These are phyloP conservation scores for Ornithorhynchus anatinus DNA, from an alignment of 2,113 vertebrate species.

Conservation along the genomic window DNA sequence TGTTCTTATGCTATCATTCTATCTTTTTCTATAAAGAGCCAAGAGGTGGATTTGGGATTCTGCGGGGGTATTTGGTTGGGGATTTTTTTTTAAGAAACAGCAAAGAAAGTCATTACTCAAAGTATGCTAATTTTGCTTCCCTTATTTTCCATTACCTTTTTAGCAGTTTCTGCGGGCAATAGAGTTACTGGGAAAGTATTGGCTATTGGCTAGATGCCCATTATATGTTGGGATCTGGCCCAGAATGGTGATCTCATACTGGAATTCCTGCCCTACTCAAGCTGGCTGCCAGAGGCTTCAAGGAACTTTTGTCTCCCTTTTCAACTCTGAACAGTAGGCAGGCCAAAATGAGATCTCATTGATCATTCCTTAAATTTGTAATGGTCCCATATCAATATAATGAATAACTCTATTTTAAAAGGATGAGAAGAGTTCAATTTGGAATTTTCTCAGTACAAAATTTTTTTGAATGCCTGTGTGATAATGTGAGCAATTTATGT, in stretches of 20 bases:
- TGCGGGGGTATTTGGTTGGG: too few species aligned
- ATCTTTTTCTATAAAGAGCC: too few species aligned
- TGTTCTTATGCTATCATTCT: too few species aligned
- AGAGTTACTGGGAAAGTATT: neutral
- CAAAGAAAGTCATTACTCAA: too few species aligned
- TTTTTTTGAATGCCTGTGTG: too few species aligned
- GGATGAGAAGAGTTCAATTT: neutral
- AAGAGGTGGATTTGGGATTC: too few species aligned
- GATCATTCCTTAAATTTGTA: neutral
- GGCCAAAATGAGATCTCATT: neutral
- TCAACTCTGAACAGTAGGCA: neutral
- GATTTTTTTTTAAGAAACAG: too few species aligned
- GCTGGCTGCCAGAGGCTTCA: neutral
- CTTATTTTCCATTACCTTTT: neutral
- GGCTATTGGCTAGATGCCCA: neutral
- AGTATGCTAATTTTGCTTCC: neutral
- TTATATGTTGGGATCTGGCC: neutral
- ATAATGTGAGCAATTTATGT: too few species aligned
- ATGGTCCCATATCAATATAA: too few species aligned
- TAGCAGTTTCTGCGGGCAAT: constrained; percentile 11
- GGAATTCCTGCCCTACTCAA: neutral
- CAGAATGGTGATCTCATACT: neutral
- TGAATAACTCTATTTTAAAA: neutral
- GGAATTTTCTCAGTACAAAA: neutral
- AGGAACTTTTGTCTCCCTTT: constrained; percentile 13